Base-by-base conservation (phyloP, 1,140 invertebrate genomes). In the Drosophila biarmipes region DNA sequence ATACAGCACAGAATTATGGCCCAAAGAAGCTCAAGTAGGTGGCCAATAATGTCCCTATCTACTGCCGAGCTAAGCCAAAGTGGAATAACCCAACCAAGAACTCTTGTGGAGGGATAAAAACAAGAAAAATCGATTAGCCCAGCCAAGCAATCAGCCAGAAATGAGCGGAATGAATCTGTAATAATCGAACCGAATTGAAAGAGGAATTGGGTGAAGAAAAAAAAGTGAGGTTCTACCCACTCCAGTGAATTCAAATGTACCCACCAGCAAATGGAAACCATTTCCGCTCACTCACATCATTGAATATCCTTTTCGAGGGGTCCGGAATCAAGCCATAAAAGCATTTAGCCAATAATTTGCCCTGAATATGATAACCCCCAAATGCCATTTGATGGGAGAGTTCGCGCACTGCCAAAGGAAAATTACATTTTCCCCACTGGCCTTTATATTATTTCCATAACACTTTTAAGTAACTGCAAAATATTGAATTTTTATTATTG, bases 281-380 rank as follows among this genome's bases (percentile, higher is more conserved):
- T 72, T 58, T 59, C 54, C 68, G 37, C 17, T 21, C 12, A 37
- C 5, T 14, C 15, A 34, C 48, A 49, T 51, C 48, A 29, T 19
- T 7, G 11, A 37, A 51, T 73, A 63, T 73, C 56, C 49, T 42
- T 62, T 35, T 24, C 4, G 34, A 11, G 40, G n/a, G 6, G 24
- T 37, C 54, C 52, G 49, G 62, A 67, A 68, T 49, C 69, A 55
- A 58, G 73, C 71, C 64, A 71, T 86, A 87, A 86, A 87, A 74
- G 62, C 80, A 64, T 75, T 87, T 71, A 78, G 59, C 78, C 56
- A 45, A 86, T 87, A 86, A 86, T 86, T 81, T 64, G 81, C 82
- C 74, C 78, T 87, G 56, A 86, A 86, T 66, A 86, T 82, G 81
- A 87, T 64, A 81, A 71, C 38, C 38, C 5, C 46, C 24, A 34